Percentiles rank a stretch among this genome's conserved stretches.
Conservation (phyloP, 2,113 vertebrate genomes). For the Stigmatopora argus region DNA sequence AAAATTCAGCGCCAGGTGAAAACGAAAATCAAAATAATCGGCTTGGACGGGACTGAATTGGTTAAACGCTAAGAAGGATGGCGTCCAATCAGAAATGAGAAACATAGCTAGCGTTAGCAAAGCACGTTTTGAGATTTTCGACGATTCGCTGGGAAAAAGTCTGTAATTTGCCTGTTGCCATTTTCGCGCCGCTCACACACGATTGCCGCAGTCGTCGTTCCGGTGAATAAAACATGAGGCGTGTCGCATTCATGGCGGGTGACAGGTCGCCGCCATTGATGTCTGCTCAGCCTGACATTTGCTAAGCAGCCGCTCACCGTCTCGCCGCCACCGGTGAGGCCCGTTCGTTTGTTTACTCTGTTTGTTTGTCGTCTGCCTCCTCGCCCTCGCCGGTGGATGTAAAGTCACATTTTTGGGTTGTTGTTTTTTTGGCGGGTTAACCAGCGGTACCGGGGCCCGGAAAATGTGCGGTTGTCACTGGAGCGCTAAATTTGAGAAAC, state of each 20-base stretch:
- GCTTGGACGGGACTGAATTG: too few species aligned
- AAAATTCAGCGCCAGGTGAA: too few species aligned
- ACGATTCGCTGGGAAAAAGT: too few species aligned
- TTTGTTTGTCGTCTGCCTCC: slow-evolving; percentile 7
- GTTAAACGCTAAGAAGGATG: too few species aligned
- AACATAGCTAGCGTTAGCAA: too few species aligned
- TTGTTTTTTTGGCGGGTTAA: neutral
- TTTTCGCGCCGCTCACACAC: neutral
- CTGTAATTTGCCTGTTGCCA: too few species aligned
- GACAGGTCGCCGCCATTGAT: slow-evolving; percentile 52
- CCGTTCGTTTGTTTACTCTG: slow-evolving; percentile 33
- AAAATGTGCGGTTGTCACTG: neutral
- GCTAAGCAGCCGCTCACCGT: slow-evolving; percentile 6
- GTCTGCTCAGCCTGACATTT: slow-evolving; percentile 57
- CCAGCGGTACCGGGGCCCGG: neutral
- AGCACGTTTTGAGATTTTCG: too few species aligned
- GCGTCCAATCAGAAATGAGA: too few species aligned
- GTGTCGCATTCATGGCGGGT: slow-evolving; percentile 44
- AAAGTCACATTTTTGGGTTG: neutral
- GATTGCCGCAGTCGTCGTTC: slow-evolving; percentile 19
- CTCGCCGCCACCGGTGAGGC: slow-evolving; percentile 7
- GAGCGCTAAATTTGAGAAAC: neutral
- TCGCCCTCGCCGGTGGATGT: neutral
- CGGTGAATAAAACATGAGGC: slow-evolving; percentile 60
- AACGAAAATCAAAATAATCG: too few species aligned